phyloP scores from a whole-genome alignment of 2,888 invertebrate species.

The Drosophila borealis region DNA sequence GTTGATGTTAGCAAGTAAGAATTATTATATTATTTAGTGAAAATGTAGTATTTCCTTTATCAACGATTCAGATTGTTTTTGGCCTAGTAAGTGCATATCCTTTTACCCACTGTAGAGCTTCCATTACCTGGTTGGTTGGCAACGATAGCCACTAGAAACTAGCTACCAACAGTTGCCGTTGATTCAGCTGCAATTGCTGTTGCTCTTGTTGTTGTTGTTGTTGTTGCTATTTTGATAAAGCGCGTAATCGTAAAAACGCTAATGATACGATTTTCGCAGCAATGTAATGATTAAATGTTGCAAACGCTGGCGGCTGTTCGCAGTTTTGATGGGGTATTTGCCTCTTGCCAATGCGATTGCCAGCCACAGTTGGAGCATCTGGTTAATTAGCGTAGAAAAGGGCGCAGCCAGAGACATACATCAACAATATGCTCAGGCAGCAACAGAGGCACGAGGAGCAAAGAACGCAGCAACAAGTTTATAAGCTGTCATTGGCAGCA shows the following conservation, averaged over 20 bases:
- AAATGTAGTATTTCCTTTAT: neutral
- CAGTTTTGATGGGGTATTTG: conserved; percentile 34
- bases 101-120: conserved; percentile 6
- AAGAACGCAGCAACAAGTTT: conserved; percentile 53
- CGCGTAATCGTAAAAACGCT: conserved; percentile 81
- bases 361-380: conserved; percentile 32
- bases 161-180: conserved; percentile 30
- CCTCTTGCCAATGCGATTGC: conserved; percentile 27
- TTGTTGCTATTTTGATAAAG: conserved; percentile 73
- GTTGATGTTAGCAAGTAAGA: too few species aligned
- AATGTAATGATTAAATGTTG: conserved; percentile 79
- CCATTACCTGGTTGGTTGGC: conserved; percentile 1
- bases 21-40: too few species aligned
- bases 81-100: neutral
- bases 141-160: conserved; percentile 12
- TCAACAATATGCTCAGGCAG: conserved; percentile 45
- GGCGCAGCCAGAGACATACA: conserved; percentile 76
- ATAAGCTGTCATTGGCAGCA: conserved; percentile 69
- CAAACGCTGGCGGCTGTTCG: conserved; percentile 55
- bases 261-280: conserved; percentile 79
- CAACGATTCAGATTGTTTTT: neutral
- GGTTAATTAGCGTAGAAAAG: conserved; percentile 75
- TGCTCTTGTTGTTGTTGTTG: conserved; percentile 20
- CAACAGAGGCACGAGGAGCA: conserved; percentile 6
- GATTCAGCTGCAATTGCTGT: conserved; percentile 20